Evolutionary conservation across 2,113 vertebrate species (phyloP).

Genomic region (Antechinus flavipes): DNA sequence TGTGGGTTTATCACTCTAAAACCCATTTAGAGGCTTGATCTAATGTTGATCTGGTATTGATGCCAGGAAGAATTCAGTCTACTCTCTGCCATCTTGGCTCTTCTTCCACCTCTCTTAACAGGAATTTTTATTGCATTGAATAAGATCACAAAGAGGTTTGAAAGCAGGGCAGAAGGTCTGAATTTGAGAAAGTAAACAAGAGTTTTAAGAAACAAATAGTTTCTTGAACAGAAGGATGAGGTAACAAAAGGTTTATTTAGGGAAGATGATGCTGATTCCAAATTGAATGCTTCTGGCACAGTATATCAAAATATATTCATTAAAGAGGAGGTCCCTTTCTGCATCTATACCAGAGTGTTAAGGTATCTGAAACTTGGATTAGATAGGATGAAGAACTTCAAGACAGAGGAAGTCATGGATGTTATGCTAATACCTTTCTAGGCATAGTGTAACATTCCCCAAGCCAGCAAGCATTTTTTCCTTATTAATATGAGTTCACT

Average conservation of each 20-base stretch:
- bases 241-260: background rate
- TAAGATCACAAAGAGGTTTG: background rate
- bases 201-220: background rate
- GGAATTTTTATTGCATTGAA: background rate
- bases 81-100: too few relatives aligned
- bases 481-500: background rate
- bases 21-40: too few relatives aligned
- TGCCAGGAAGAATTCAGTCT: too few relatives aligned
- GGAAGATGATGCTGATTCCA: background rate
- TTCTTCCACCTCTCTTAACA: background rate
- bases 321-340: background rate
- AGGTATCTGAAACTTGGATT: background rate
- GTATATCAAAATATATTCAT: background rate
- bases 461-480: background rate
- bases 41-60: too few relatives aligned
- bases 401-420: background rate
- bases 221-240: background rate
- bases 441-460: slow-evolving; percentile 8
- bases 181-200: background rate
- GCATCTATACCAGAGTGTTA: background rate
- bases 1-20: too few relatives aligned
- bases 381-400: background rate
- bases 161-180: background rate
- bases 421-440: background rate
- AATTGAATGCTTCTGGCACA: background rate